Conservation (phyloP, 2,888 invertebrate genomes). For the Eristalis tenax region DNA sequence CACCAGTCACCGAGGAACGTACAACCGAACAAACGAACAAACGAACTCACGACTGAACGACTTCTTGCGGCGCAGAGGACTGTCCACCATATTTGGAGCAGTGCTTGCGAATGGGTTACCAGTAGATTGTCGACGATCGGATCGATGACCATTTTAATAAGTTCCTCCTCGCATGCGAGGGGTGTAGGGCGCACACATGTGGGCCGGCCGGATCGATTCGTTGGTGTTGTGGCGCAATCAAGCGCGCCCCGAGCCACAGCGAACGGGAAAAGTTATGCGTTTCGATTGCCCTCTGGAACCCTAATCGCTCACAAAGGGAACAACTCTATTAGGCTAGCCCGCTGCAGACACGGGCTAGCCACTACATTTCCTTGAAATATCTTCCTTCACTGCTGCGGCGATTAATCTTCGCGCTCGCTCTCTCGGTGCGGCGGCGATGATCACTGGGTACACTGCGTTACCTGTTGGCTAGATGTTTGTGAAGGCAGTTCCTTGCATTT, state of each 20-base stretch:
- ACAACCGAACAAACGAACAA: background rate
- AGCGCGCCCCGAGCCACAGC: background rate
- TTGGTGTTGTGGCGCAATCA: constrained; percentile 56
- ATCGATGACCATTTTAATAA: constrained; percentile 55
- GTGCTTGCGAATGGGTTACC: background rate
- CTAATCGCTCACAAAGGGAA: constrained; percentile 38
- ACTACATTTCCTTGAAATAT: constrained; percentile 58
- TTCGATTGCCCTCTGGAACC: constrained; percentile 65
- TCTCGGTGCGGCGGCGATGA: background rate
- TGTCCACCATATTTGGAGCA: constrained; percentile 56
- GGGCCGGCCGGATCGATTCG: constrained; percentile 30
- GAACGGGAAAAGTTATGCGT: constrained; percentile 52
- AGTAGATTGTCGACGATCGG: constrained; percentile 39
- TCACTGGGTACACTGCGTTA: background rate
- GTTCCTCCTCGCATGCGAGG: background rate
- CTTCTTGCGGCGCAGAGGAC: constrained; percentile 38
- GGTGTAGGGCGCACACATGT: constrained; percentile 1
- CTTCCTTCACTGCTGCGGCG: constrained; percentile 53
- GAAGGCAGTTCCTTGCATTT: constrained; percentile 49
- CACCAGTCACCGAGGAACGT: no score
- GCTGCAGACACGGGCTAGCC: constrained; percentile 13
- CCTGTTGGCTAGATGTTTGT: constrained; percentile 41
- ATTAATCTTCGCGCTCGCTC: constrained; percentile 64
- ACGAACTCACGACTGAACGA: constrained; percentile 4
- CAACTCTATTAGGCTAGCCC: constrained; percentile 62